Evolutionary conservation across 1,140 invertebrate species (phyloP).

Genomic region (Zaprionus davidi): DNA sequence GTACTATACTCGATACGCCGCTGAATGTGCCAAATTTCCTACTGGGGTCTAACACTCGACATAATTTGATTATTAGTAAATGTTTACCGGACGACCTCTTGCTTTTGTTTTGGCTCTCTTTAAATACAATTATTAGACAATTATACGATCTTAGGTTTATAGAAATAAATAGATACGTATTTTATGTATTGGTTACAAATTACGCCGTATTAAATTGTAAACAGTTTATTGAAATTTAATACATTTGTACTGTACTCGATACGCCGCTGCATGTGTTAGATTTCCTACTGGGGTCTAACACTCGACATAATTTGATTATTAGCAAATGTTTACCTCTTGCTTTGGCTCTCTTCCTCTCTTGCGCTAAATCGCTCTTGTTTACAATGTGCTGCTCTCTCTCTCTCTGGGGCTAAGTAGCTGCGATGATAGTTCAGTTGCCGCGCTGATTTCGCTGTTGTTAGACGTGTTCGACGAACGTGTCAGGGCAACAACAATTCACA

Average conservation of each 20-base stretch:
- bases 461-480: conserved; percentile 41
- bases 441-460: conserved; percentile 45
- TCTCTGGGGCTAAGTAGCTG: conserved; percentile 27
- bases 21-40: conserved; percentile 9
- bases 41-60: conserved; percentile 26
- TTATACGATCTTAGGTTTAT: too few relatives aligned
- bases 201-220: too few relatives aligned
- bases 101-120: background rate
- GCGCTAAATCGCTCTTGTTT: conserved; percentile 14
- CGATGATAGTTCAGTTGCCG: conserved; percentile 50
- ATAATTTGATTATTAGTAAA: conserved; percentile 73
- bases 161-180: too few relatives aligned
- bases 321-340: conserved; percentile 39
- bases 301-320: conserved; percentile 67
- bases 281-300: conserved; percentile 32
- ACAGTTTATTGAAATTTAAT: too few relatives aligned
- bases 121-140: too few relatives aligned
- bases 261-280: background rate
- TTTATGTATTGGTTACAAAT: too few relatives aligned
- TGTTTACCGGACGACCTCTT: conserved; percentile 20
- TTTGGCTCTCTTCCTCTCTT: conserved; percentile 4
- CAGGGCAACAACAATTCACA: conserved; percentile 41
- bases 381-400: conserved; percentile 13
- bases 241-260: too few relatives aligned
- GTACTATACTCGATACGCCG: too few relatives aligned